Evolutionary conservation across 2,888 invertebrate genomes (phyloP).

Genomic region (Mycalesis mineus): DNA sequence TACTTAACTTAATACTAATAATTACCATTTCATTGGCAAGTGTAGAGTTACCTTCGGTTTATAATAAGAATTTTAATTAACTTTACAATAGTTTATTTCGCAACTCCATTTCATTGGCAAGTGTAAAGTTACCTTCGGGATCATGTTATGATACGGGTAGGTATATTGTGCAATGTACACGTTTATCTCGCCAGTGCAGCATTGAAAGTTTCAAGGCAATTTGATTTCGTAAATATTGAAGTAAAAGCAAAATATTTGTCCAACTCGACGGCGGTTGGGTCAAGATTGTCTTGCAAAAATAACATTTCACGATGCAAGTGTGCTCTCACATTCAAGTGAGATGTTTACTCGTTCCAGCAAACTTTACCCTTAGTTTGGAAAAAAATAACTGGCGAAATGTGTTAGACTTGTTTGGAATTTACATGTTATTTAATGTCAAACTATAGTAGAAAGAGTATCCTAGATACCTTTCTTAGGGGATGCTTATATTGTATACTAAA

Average conservation of each 20-base stretch:
- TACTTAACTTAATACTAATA: too few species aligned
- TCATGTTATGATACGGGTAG: background rate
- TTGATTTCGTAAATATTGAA: slow-evolving; percentile 11
- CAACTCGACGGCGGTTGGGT: background rate
- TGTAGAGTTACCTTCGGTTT: too few species aligned
- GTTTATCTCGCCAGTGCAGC: background rate
- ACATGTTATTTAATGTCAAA: background rate
- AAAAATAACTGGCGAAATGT: background rate
- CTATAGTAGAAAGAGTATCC: too few species aligned
- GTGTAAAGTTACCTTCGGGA: too few species aligned
- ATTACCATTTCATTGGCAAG: too few species aligned
- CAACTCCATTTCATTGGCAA: too few species aligned
- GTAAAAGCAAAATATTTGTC: slow-evolving; percentile 15
- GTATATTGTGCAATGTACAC: slow-evolving; percentile 1
- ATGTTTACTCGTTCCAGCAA: background rate
- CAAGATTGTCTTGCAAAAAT: slow-evolving; percentile 12
- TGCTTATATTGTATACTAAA: too few species aligned
- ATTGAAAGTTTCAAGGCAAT: slow-evolving; percentile 18
- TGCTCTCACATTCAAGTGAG: background rate
- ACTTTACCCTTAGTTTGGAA: background rate
- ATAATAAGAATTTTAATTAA: too few species aligned
- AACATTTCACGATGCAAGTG: background rate
- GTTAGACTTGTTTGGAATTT: background rate
- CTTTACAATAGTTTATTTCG: too few species aligned
- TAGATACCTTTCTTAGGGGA: too few species aligned